Conservation (phyloP, 2,797 vertebrate genomes). For the Thaleichthys pacificus region DNA sequence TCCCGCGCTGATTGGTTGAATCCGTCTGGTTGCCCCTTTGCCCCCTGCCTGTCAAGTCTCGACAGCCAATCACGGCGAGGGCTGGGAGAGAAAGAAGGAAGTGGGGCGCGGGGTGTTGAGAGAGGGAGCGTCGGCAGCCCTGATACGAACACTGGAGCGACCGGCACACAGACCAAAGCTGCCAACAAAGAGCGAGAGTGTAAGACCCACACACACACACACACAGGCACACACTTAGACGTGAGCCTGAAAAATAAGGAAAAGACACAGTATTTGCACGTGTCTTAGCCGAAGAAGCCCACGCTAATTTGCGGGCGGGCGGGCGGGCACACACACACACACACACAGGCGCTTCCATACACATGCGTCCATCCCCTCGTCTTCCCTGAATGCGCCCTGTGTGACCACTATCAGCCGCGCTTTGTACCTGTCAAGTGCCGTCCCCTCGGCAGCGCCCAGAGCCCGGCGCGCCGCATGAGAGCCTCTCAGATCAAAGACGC, state of each 20-base stretch:
- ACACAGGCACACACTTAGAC: not conserved
- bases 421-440: constrained; percentile 82
- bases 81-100: constrained; percentile 49
- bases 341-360: constrained; percentile 34
- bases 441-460: constrained; percentile 73
- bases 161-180: constrained; percentile 13
- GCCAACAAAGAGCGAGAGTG: constrained; percentile 8
- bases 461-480: constrained; percentile 70
- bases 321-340: constrained; percentile 37
- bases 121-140: constrained; percentile 49
- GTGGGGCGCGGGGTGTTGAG: constrained; percentile 53
- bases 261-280: not conserved
- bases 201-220: too few species aligned
- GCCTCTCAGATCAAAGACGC: constrained; percentile 75
- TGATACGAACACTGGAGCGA: constrained; percentile 40
- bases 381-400: constrained; percentile 60
- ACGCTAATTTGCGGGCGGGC: constrained; percentile 2
- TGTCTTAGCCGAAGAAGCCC: too few species aligned
- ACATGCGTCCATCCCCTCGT: constrained; percentile 56
- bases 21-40: constrained; percentile 55
- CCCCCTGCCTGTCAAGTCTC: constrained; percentile 56
- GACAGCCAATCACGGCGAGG: constrained; percentile 55
- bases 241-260: too few species aligned
- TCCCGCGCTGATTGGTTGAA: constrained; percentile 64
- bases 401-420: constrained; percentile 72